phyloP scores from a whole-genome alignment of 2,113 vertebrate species.

The Pan troglodytes region DNA sequence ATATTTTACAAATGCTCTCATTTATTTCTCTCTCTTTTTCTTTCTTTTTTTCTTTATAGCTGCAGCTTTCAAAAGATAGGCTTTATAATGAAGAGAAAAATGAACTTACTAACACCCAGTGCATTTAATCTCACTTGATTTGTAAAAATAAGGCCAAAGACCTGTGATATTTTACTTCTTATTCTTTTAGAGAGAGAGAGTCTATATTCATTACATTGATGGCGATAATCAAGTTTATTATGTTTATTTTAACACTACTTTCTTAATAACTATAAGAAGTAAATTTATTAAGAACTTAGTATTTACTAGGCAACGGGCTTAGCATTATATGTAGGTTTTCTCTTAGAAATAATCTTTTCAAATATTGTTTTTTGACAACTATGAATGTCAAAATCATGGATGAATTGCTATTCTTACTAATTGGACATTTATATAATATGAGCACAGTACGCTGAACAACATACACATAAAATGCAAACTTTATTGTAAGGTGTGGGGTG shows the following conservation, averaged over 20 bases:
- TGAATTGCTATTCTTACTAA: background rate
- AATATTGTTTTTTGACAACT: background rate
- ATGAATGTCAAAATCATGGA: background rate
- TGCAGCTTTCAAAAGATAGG: background rate
- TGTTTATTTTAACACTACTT: background rate
- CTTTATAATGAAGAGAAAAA: background rate
- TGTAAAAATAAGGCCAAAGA: background rate
- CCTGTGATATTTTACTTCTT: background rate
- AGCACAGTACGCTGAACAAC: background rate
- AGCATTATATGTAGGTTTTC: background rate
- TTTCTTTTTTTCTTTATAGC: background rate
- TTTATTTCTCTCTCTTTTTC: background rate
- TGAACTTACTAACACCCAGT: rapidly evolving
- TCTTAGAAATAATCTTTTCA: background rate
- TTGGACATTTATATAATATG: too few species aligned
- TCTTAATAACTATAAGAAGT: background rate
- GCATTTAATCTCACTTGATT: background rate
- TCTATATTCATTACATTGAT: background rate
- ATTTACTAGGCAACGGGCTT: background rate
- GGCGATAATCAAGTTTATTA: background rate
- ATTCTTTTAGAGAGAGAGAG: background rate
- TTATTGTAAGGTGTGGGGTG: background rate
- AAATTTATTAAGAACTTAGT: background rate
- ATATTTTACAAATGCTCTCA: background rate
- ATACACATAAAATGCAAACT: background rate